Conservation (phyloP, 2,797 vertebrate species). For the Denticeps clupeoides region DNA sequence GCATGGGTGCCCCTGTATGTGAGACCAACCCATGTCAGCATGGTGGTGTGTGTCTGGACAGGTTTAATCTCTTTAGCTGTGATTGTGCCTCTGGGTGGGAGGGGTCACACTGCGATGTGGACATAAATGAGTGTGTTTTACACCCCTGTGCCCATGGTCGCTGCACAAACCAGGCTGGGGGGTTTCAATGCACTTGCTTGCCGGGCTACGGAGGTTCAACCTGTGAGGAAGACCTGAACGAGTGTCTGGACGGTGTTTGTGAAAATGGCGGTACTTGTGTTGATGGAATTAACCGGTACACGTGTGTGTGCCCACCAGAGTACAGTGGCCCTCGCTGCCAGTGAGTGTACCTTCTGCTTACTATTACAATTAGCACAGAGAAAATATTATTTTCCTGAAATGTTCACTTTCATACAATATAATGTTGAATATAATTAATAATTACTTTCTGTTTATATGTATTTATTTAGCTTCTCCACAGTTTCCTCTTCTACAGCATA, state of each 20-base stretch:
- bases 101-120: slow-evolving; percentile 61
- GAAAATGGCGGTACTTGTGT: slow-evolving; percentile 64
- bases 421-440: too few relatives aligned
- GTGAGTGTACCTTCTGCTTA: slow-evolving; percentile 45
- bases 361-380: not conserved
- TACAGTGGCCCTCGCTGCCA: slow-evolving; percentile 69
- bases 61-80: slow-evolving; percentile 70
- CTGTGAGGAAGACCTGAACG: slow-evolving; percentile 68
- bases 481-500: too few relatives aligned
- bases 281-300: slow-evolving; percentile 64
- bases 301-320: slow-evolving; percentile 60
- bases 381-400: too few relatives aligned
- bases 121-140: slow-evolving; percentile 67
- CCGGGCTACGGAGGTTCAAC: slow-evolving; percentile 63
- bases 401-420: too few relatives aligned
- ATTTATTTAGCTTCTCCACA: too few relatives aligned
- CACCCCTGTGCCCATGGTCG: slow-evolving; percentile 68
- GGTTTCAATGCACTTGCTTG: slow-evolving; percentile 71
- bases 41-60: slow-evolving; percentile 66
- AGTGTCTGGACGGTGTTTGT: slow-evolving; percentile 68
- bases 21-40: slow-evolving; percentile 63
- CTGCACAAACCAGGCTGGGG: slow-evolving; percentile 61
- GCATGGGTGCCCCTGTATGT: slow-evolving; percentile 63
- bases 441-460: too few relatives aligned
- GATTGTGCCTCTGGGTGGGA: slow-evolving; percentile 69